Base-by-base conservation (phyloP, 1,140 invertebrate genomes). In the Anastrepha ludens region DNA sequence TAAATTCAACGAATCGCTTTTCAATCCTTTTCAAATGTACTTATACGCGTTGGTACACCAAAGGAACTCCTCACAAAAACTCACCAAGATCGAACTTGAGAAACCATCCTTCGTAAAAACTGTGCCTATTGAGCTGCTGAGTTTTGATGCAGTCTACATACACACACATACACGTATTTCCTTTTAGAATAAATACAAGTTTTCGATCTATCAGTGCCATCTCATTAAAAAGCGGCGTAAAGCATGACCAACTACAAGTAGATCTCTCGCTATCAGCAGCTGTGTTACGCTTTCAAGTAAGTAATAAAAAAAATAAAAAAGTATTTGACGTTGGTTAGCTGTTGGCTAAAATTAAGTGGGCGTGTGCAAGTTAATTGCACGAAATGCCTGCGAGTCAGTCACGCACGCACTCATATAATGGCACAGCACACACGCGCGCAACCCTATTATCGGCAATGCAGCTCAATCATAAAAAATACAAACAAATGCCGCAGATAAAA, bases 341-440 rank as follows among this genome's bases (percentile, higher is more conserved):
- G 65, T 11, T 9, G 65, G 65, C 65, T 39, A 67, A 67, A 67
- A 13, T 67, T 41, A 67, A 67, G 64, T 41, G 64, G 64, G 29
- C 64, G 64, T 67, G 29, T 39, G 29, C 29, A 11, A 39, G 9
- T 3, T 39, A 41, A 67, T 67, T 67, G 39, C 9, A 11, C 3
- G 8, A 29, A 67, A 67, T 67, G 8, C 64, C 20, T 29, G 3
- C 17, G 64, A 67, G 29, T 29, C 8, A 3, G n/a, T 67, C 65
- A 39, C 20, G 13, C 65, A 67, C 65, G 29, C 65, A 67, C 20
- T 67, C 20, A 67, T 29, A 67, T 2, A 9, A 4, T 29, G 2
- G 65, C 65, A 41, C 11, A 13, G 55, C 7, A 20, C 65, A 67
- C 20, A 67, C 65, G 65, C 65, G 65, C 65, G 29, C 39, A 67